Conservation (phyloP, 2,113 vertebrate genomes). For the Pithys albifrons region DNA sequence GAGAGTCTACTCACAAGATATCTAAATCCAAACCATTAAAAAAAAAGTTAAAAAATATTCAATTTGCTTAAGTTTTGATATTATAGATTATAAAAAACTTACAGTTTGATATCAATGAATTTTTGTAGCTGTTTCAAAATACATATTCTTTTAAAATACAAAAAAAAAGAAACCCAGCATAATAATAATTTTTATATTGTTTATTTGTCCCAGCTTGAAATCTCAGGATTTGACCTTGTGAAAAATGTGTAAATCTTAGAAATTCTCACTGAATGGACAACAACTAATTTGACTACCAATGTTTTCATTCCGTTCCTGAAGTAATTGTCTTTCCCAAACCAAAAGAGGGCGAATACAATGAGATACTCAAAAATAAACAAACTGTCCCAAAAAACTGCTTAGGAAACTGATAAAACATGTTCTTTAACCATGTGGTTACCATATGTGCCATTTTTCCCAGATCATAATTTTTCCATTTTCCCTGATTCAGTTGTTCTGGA, state of each 20-base stretch:
- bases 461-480: background rate
- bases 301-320: background rate
- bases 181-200: background rate
- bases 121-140: background rate
- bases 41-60: background rate
- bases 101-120: background rate
- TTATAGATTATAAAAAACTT: background rate
- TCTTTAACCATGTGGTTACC: background rate
- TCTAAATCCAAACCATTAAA: background rate
- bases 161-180: background rate
- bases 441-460: background rate
- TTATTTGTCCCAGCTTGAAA: background rate
- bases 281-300: background rate
- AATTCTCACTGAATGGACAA: background rate
- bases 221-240: background rate
- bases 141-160: background rate
- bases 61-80: background rate
- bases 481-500: background rate
- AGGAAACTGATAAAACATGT: background rate
- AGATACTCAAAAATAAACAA: background rate
- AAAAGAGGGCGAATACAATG: background rate
- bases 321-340: background rate
- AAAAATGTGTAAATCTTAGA: background rate
- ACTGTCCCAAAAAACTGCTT: background rate
- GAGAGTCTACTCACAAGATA: background rate